phyloP scores from a whole-genome alignment of 1,140 invertebrate species.

The Artemia franciscana region DNA sequence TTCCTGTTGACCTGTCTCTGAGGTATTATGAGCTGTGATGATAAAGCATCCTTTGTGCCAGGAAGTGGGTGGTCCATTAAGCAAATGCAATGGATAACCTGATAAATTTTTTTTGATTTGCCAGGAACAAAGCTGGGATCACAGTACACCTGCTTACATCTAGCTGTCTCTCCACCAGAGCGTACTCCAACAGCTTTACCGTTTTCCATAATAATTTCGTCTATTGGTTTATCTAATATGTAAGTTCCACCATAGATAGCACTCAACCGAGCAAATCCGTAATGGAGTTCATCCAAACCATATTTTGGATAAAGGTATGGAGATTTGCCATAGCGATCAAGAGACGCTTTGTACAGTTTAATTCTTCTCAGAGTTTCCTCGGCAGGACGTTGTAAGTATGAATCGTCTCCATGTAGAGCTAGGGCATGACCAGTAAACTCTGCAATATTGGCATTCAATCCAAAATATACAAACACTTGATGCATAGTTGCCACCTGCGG shows the following conservation, averaged over 20 bases:
- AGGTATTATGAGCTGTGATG: slow-evolving; percentile 98
- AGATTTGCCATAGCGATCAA: slow-evolving; percentile 91
- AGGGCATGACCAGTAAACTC: slow-evolving; percentile 97
- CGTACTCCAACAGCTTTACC: no score
- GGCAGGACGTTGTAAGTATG: slow-evolving; percentile 60
- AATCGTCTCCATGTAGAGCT: slow-evolving; percentile 73
- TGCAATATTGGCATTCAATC: slow-evolving; percentile 83
- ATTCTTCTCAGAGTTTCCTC: slow-evolving; percentile 68
- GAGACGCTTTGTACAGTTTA: slow-evolving; percentile 86
- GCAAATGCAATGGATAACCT: slow-evolving; percentile 92
- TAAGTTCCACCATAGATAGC: slow-evolving; percentile 99
- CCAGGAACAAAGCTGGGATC: slow-evolving; percentile 90
- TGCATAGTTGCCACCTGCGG: slow-evolving; percentile 59
- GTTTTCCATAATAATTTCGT: no score
- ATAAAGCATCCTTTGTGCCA: slow-evolving; percentile 82
- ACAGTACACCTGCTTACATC: no score
- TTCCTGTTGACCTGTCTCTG: slow-evolving; percentile 71
- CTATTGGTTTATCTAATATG: slow-evolving; percentile 94
- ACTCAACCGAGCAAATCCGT: slow-evolving; percentile 91
- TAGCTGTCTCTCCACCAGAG: no score
- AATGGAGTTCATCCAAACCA: slow-evolving; percentile 91
- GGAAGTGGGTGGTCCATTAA: slow-evolving; percentile 88
- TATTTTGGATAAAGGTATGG: slow-evolving; percentile 99
- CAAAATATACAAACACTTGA: slow-evolving; percentile 80
- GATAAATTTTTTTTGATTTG: slow-evolving; percentile 38